Evolutionary conservation across 2,113 vertebrate genomes (phyloP).

Genomic region (Octodon degus): DNA sequence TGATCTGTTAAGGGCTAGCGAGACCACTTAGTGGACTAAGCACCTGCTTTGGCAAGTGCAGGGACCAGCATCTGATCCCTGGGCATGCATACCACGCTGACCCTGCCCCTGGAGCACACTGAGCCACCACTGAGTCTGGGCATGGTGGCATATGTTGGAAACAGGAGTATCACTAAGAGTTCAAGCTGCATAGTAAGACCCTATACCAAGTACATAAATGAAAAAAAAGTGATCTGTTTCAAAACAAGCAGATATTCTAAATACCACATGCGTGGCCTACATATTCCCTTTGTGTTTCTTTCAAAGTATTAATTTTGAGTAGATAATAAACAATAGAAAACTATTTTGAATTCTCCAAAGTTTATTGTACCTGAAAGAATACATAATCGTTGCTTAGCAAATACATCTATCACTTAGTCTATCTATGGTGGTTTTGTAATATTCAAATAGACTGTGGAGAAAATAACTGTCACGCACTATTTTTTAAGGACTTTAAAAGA

Average conservation of each 20-base stretch:
- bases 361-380: slow-evolving; percentile 2
- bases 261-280: not conserved
- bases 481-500: slow-evolving; percentile 93
- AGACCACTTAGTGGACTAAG: no score
- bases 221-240: not conserved
- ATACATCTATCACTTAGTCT: not conserved
- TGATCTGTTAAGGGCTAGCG: not conserved
- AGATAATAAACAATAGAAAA: slow-evolving; percentile 22
- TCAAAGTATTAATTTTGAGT: slow-evolving; percentile 31
- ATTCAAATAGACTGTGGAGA: not conserved
- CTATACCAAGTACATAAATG: no score
- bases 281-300: not conserved
- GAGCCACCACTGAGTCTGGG: no score
- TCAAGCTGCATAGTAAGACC: no score
- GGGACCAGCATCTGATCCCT: no score
- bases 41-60: no score
- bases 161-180: no score
- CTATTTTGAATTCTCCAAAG: not conserved
- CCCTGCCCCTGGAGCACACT: no score
- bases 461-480: slow-evolving; percentile 11
- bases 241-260: not conserved
- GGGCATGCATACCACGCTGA: no score
- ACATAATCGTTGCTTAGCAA: not conserved
- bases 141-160: no score
- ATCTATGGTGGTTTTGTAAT: not conserved